Conservation (phyloP, 2,113 vertebrate genomes). For the Coregonus clupeaformis region DNA sequence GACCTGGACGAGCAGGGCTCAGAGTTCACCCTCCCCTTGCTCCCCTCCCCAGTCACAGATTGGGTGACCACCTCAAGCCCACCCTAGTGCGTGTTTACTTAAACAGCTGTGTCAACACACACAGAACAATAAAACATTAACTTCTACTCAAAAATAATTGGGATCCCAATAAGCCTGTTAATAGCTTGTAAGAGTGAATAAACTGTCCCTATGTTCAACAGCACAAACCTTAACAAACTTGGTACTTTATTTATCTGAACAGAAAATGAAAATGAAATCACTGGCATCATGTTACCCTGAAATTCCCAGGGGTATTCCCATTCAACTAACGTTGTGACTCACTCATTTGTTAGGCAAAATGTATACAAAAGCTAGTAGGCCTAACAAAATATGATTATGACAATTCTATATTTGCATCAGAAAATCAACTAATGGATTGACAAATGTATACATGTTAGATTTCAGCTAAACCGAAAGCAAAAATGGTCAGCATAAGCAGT, state of each 20-base stretch:
- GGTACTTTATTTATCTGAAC: neutral
- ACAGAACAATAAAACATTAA: slow-evolving; percentile 61
- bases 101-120: slow-evolving; percentile 71
- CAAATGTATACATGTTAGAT: neutral
- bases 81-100: slow-evolving; percentile 51
- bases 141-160: slow-evolving; percentile 14
- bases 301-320: slow-evolving; percentile 14
- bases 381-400: neutral
- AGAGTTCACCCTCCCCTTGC: slow-evolving; percentile 27
- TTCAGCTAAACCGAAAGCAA: neutral
- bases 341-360: too few relatives aligned
- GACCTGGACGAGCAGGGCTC: neutral
- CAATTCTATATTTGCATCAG: neutral
- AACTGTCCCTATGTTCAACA: slow-evolving; percentile 10
- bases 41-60: slow-evolving; percentile 38
- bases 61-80: slow-evolving; percentile 25
- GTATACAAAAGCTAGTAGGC: neutral
- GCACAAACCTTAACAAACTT: neutral
- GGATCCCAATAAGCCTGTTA: neutral
- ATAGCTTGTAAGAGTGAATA: neutral
- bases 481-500: neutral
- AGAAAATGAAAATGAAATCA: slow-evolving; percentile 48
- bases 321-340: neutral
- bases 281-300: neutral
- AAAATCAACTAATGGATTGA: neutral